A percentile compares a stretch with the other conserved stretches of the same genome.
phyloP scores from a whole-genome alignment of 2,888 invertebrate genomes.

The Stictocephala bisonia region DNA sequence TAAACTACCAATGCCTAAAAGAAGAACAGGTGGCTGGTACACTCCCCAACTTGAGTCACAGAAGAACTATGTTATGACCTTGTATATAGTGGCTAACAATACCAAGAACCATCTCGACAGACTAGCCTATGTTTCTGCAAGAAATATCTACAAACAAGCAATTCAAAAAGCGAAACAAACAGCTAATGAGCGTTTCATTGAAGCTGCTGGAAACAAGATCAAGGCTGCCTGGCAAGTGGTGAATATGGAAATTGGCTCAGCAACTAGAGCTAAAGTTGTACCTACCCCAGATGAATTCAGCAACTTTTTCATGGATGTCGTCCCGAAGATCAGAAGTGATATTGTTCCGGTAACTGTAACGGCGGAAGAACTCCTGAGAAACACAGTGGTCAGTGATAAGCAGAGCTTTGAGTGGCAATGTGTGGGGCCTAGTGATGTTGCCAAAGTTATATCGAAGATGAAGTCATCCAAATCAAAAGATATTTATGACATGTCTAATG shows the following conservation, averaged over 20 bases:
- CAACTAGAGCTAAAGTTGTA: background rate
- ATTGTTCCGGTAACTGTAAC: background rate
- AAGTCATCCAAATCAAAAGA: background rate
- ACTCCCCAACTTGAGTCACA: background rate
- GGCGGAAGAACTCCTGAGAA: background rate
- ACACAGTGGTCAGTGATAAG: background rate
- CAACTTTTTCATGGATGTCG: background rate
- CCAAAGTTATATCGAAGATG: background rate
- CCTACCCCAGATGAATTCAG: conserved; percentile 1
- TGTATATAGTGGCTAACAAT: background rate
- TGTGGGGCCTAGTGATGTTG: background rate
- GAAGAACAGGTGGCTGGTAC: background rate
- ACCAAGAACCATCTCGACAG: background rate
- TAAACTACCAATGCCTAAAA: background rate
- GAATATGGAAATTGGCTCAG: background rate
- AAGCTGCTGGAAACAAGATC: background rate
- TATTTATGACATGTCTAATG: conserved; percentile 7
- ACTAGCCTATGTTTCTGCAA: background rate
- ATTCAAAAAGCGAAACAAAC: background rate
- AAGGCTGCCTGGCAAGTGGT: conserved; percentile 16
- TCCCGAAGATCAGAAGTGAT: background rate
- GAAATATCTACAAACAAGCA: conserved; percentile 8
- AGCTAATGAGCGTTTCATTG: background rate
- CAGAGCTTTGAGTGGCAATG: conserved; percentile 14
- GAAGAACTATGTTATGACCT: background rate